Evolutionary conservation across 1,140 invertebrate species (phyloP), one percentile per base, ranked within the genome.

Genomic region (Lethrus apterus): DNA sequence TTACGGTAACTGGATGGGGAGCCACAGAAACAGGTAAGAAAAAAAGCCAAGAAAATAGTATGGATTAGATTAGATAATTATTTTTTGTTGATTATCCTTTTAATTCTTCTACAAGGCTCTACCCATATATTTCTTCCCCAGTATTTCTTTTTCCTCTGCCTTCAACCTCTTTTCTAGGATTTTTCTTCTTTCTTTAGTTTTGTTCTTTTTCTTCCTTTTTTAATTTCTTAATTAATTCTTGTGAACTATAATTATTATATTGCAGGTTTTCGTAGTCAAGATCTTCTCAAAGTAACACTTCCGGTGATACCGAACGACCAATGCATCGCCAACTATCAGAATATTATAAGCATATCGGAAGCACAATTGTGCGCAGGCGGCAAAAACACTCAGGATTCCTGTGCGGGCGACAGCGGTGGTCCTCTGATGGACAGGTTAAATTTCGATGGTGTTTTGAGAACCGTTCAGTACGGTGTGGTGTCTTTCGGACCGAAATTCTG

Each of bases 311-410:
- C 55, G 1, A 69, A 66, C 2, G 51, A 64, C 0, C 53, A 68
- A 9, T 81, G 79, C 52, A 50, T 56, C 49, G 40, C 21, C 20
- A 38, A 53, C 19, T 44, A 48, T 7, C 11, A 11, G 52, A 53
- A 62, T 60, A 20, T 50, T 70, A 55, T 50, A 40, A 56, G 51
- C 3, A 63, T 76, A 9, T 64, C 59, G n/a, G 51, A 73, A 7
- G 70, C 66, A 8, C 79, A 82, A 52, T 47, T 81, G 10, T 82
- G 80, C 47, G 78, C 77, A 0, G 77, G 78, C 1, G 80, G 79
- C 0, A 53, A 63, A 3, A 58, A 56, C 3, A 63, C 68, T 2
- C 70, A 65, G 20, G 63, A 67, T 49, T 64, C 61, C 3, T 65
- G 62, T 77, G 0, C 41, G 33, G 5, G 57, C 75, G 36, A 76